These are phyloP conservation scores for Streblospio benedicti DNA, from an alignment of 1,140 invertebrate genomes.

Conservation along the genomic window DNA sequence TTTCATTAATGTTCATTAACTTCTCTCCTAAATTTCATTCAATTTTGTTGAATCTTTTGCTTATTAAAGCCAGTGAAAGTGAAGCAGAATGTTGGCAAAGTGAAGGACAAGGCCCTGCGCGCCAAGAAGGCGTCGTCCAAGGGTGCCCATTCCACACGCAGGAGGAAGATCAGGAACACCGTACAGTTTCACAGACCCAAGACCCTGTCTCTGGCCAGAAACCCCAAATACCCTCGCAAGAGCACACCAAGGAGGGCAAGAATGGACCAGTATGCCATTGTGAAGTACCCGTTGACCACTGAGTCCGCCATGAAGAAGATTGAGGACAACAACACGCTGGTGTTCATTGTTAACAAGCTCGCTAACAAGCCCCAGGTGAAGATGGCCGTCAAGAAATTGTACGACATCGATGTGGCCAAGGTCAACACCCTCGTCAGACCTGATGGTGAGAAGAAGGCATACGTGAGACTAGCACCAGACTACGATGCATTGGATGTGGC, in stretches of 20 bases:
- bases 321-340: conserved; percentile 98
- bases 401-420: conserved; percentile 96
- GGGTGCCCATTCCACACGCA: conserved; percentile 75
- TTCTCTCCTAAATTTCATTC: no score
- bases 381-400: conserved; percentile 87
- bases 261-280: conserved; percentile 95
- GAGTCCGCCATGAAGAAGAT: conserved; percentile 99
- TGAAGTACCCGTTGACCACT: conserved; percentile 96
- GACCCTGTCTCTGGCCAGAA: conserved; percentile 76
- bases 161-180: conserved; percentile 81
- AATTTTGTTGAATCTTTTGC: no score
- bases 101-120: conserved; percentile 40
- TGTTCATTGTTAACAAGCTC: conserved; percentile 91
- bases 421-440: conserved; percentile 95
- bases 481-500: conserved; percentile 99
- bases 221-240: conserved; percentile 92
- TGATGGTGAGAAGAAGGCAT: conserved; percentile 98
- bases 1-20: no score
- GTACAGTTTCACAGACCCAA: conserved; percentile 90
- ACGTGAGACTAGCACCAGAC: conserved; percentile 89
- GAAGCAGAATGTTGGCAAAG: no score
- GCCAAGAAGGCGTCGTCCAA: conserved; percentile 62
- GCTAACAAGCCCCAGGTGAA: conserved; percentile 98
- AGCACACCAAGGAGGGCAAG: conserved; percentile 83
- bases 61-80: no score